phyloP scores from a whole-genome alignment of 2,888 invertebrate species.

The Oegoconia quadripuncta region DNA sequence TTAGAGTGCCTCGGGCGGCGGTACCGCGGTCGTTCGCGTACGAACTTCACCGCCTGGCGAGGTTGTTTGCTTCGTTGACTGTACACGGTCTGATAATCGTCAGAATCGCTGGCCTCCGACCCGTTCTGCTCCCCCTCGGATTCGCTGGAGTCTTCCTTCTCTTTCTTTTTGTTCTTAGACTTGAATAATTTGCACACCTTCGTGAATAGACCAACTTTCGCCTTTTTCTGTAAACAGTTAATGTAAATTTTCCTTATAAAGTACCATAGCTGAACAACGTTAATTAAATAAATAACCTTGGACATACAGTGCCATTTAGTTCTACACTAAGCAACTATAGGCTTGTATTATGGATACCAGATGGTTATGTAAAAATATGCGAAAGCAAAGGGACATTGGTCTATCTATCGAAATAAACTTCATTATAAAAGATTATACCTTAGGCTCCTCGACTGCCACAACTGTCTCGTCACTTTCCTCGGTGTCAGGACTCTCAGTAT shows the following conservation, averaged over 20 bases:
- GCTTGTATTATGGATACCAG: too few species aligned
- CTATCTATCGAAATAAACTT: too few species aligned
- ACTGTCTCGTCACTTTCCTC: slow-evolving; percentile 26
- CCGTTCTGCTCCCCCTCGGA: slow-evolving; percentile 20
- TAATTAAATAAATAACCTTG: too few species aligned
- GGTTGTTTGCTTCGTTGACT: slow-evolving; percentile 28
- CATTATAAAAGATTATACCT: not conserved
- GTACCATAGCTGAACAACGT: slow-evolving; percentile 24
- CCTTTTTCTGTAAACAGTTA: slow-evolving; percentile 25
- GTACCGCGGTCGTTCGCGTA: slow-evolving; percentile 10
- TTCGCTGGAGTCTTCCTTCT: slow-evolving; percentile 12
- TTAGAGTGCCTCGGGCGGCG: slow-evolving; percentile 29
- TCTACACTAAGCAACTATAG: too few species aligned
- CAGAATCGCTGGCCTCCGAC: slow-evolving; percentile 40
- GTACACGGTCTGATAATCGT: slow-evolving; percentile 51
- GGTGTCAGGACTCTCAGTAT: slow-evolving; percentile 23
- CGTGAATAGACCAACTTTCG: slow-evolving; percentile 41
- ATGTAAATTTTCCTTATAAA: not conserved
- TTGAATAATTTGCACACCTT: slow-evolving; percentile 50
- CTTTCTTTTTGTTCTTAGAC: slow-evolving; percentile 26
- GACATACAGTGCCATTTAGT: too few species aligned
- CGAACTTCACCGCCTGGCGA: not conserved
- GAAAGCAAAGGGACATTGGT: too few species aligned
- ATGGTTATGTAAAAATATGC: too few species aligned
- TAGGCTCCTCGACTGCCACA: slow-evolving; percentile 7